A percentile compares a stretch with the other conserved stretches of the same genome.
phyloP scores from a whole-genome alignment of 2,888 invertebrate species.

The Mantis religiosa region DNA sequence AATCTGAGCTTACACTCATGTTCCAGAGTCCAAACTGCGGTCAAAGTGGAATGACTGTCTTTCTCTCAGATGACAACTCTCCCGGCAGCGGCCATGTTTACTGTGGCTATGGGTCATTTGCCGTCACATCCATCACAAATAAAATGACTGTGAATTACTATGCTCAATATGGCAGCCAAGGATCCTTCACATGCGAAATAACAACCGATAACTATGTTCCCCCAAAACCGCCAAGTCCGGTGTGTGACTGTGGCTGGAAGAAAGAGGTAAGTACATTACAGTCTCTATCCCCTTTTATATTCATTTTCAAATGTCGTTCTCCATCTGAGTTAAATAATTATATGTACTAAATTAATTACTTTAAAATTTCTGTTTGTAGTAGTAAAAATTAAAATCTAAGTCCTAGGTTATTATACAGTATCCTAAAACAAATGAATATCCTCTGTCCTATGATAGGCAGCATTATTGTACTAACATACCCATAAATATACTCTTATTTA shows the following conservation, averaged over 20 bases:
- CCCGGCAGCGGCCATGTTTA: background rate
- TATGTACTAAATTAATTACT: no score
- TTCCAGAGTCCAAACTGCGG: background rate
- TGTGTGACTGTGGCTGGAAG: constrained; percentile 55
- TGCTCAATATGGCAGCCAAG: background rate
- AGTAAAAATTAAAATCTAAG: no score
- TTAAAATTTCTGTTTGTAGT: no score
- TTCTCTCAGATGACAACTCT: background rate
- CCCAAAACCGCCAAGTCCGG: constrained; percentile 29
- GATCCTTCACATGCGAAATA: background rate
- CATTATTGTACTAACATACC: no score
- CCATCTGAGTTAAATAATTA: no score
- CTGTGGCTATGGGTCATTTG: background rate
- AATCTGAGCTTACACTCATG: background rate
- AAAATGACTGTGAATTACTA: background rate
- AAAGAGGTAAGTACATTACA: background rate
- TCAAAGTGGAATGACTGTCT: background rate
- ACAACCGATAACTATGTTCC: background rate
- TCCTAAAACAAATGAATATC: no score
- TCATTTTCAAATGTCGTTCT: no score
- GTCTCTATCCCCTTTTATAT: no score
- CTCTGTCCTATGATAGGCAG: no score
- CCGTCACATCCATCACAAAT: background rate
- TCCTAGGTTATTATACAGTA: no score
- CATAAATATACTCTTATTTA: no score